A percentile compares a stretch with the other conserved stretches of the same genome.
These are phyloP conservation scores for Peromyscus attwateri DNA, from an alignment of 2,797 vertebrate genomes.

Conservation along the genomic window DNA sequence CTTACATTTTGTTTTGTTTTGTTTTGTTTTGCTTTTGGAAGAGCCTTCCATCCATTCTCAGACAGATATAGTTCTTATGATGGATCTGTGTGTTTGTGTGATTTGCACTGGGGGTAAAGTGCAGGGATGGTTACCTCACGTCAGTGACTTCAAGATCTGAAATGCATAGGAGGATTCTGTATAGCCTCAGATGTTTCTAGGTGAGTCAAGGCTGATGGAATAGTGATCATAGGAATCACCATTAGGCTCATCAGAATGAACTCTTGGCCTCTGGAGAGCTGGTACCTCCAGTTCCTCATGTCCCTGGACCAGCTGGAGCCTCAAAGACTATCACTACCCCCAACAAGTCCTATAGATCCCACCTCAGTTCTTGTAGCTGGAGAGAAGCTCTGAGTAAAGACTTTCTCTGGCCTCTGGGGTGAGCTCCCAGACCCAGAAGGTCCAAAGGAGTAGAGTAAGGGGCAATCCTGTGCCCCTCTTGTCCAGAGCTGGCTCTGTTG, in stretches of 20 bases:
- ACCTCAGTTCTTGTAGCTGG: not conserved
- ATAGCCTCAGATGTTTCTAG: not conserved
- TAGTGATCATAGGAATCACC: not conserved
- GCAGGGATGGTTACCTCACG: not conserved
- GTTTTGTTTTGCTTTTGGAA: not conserved
- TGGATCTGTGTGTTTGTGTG: not conserved
- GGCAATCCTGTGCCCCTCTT: not conserved
- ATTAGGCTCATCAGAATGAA: not conserved
- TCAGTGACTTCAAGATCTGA: not conserved
- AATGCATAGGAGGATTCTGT: fast-evolving
- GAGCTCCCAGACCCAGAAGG: not conserved
- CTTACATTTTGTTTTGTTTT: not conserved
- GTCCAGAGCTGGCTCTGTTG: conserved; percentile 29
- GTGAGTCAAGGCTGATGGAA: not conserved
- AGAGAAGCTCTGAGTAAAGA: not conserved
- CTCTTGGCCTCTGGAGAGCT: not conserved
- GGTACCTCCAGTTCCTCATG: conserved; percentile 1
- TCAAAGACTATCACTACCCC: not conserved
- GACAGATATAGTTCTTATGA: not conserved
- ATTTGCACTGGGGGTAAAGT: not conserved
- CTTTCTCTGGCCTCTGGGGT: not conserved
- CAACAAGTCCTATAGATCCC: not conserved
- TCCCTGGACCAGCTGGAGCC: conserved; percentile 29
- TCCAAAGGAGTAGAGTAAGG: not conserved
- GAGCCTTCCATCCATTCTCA: not conserved